Evolutionary conservation across 2,888 invertebrate genomes (phyloP).

Genomic region (Zhuqinia jingwanae): DNA sequence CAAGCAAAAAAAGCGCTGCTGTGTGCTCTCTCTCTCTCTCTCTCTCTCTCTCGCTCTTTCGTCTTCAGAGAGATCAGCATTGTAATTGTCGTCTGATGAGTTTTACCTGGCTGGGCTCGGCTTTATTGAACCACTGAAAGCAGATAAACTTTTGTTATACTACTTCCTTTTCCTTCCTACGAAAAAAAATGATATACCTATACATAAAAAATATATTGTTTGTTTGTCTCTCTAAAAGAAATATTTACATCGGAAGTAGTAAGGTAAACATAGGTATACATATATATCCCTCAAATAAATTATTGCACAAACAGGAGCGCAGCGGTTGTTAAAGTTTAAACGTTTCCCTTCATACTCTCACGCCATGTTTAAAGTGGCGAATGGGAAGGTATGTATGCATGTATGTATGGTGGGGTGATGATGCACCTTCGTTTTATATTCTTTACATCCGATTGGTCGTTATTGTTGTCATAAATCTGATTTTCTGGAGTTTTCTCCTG

Average conservation of each 20-base stretch:
- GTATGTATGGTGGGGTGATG: not conserved
- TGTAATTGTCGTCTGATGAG: slow-evolving; percentile 57
- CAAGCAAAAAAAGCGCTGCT: not conserved
- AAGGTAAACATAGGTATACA: not conserved
- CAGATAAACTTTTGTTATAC: not conserved
- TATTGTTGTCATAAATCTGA: slow-evolving; percentile 70
- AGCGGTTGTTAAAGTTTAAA: slow-evolving; percentile 21
- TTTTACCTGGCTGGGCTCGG: slow-evolving; percentile 25
- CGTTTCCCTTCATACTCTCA: not conserved
- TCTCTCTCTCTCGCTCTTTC: too few species aligned
- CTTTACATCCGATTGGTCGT: slow-evolving; percentile 55
- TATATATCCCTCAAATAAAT: too few species aligned
- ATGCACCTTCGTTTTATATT: not conserved
- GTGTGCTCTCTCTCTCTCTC: too few species aligned
- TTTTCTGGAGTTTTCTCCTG: slow-evolving; percentile 63
- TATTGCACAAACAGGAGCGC: not conserved
- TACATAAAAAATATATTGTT: too few species aligned
- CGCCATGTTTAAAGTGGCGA: not conserved
- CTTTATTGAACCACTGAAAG: too few species aligned
- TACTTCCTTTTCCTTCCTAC: not conserved
- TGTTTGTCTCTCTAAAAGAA: not conserved
- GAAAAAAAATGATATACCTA: not conserved
- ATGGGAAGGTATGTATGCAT: not conserved
- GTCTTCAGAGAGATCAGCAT: not conserved
- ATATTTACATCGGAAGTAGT: not conserved